These are phyloP conservation scores for Hyperoplus immaculatus DNA, from an alignment of 2,797 vertebrate genomes.

Conservation along the genomic window DNA sequence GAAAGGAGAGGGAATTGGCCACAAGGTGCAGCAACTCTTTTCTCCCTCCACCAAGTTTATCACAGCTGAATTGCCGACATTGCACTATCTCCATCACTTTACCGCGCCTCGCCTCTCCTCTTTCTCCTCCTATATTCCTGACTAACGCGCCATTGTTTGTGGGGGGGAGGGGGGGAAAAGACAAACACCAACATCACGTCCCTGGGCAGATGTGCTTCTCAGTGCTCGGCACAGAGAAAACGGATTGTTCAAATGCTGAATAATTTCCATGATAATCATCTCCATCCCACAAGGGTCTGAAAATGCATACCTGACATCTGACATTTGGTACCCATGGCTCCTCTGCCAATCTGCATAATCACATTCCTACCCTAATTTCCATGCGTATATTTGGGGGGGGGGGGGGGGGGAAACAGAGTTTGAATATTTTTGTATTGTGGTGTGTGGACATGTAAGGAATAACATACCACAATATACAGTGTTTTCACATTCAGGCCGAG, in stretches of 20 bases:
- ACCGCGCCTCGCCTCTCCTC: conserved; percentile 49
- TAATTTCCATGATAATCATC: conserved; percentile 88
- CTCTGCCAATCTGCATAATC: conserved; percentile 84
- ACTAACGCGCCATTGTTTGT: conserved; percentile 68
- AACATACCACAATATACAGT: conserved; percentile 23
- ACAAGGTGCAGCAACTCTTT: conserved; percentile 60
- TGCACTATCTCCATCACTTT: conserved; percentile 67
- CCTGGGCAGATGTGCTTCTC: conserved; percentile 79
- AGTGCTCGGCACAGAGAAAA: conserved; percentile 71
- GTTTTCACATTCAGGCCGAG: conserved; percentile 1
- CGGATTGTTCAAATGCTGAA: conserved; percentile 83
- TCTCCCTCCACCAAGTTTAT: conserved; percentile 59
- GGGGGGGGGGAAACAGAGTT: conserved; percentile 7
- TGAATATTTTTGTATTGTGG: conserved; percentile 58
- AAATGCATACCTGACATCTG: conserved; percentile 86
- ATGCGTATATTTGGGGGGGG: conserved; percentile 70
- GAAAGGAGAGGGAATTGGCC: conserved; percentile 70
- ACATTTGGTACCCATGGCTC: conserved; percentile 84
- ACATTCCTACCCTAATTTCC: conserved; percentile 79
- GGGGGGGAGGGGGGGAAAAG: conserved; percentile 41
- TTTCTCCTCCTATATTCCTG: conserved; percentile 68
- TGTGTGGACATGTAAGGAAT: conserved; percentile 38
- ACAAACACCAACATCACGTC: conserved; percentile 79
- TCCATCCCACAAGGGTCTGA: conserved; percentile 79
- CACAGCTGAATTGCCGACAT: conserved; percentile 73